phyloP scores from a whole-genome alignment of 2,888 invertebrate genomes.

The Panopea generosa region DNA sequence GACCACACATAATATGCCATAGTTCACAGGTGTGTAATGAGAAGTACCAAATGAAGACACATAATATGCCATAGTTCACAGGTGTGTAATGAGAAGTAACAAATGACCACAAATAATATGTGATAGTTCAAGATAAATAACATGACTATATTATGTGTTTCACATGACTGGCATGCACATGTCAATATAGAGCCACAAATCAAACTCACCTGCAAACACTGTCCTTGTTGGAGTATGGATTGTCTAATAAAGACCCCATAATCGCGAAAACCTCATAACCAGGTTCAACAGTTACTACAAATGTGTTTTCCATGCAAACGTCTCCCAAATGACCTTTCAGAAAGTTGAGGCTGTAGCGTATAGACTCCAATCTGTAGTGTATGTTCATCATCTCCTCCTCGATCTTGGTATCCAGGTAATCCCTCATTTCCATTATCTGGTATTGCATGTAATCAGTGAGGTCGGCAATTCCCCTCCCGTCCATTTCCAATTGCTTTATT shows the following conservation, averaged over 20 bases:
- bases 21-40: too few species aligned
- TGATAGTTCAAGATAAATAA: too few species aligned
- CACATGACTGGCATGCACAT: not conserved
- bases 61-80: too few species aligned
- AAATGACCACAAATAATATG: too few species aligned
- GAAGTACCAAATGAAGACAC: too few species aligned
- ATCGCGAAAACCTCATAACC: constrained; percentile 8
- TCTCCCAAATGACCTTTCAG: not conserved
- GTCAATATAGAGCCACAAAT: not conserved
- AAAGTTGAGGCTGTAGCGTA: constrained; percentile 7
- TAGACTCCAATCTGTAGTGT: constrained; percentile 1
- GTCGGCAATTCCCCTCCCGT: not conserved
- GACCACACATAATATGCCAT: too few species aligned
- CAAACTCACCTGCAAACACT: constrained; percentile 46
- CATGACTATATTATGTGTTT: too few species aligned
- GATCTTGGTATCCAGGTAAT: constrained; percentile 7
- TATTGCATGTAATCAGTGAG: not conserved
- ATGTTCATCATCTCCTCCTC: constrained; percentile 17
- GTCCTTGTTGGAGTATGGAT: constrained; percentile 22
- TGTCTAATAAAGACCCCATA: constrained; percentile 20
- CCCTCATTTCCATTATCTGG: not conserved
- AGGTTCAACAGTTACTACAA: not conserved
- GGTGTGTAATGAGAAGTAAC: too few species aligned
- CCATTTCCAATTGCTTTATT: not conserved
- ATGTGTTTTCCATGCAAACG: not conserved